Evolutionary conservation across 2,797 vertebrate genomes (phyloP).

Genomic region (Gobio occitaniae): DNA sequence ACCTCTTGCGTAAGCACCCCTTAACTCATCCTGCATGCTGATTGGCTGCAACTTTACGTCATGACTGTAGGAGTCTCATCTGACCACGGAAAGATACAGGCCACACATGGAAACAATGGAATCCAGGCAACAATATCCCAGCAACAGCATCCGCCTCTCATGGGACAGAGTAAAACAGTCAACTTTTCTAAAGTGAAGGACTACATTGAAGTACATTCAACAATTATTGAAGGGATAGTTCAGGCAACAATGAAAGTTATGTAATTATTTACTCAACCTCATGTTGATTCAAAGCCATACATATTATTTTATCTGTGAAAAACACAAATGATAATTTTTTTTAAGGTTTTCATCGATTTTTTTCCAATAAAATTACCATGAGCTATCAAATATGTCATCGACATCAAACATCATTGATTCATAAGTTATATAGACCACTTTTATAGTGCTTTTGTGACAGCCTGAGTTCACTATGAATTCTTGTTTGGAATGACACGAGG

Average conservation of each 20-base stretch:
- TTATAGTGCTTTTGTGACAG: background rate
- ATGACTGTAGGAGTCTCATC: conserved; percentile 33
- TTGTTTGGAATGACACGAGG: background rate
- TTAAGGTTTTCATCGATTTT: background rate
- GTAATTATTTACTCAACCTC: background rate
- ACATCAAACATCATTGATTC: background rate
- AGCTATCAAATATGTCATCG: background rate
- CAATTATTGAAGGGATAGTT: background rate
- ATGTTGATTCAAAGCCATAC: too few species aligned
- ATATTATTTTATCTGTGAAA: background rate
- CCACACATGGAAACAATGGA: conserved; percentile 49
- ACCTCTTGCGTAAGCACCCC: conserved; percentile 31
- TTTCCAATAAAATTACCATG: background rate
- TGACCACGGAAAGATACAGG: conserved; percentile 49
- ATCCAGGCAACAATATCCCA: conserved; percentile 54
- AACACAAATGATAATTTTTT: background rate
- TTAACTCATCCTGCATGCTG: conserved; percentile 18
- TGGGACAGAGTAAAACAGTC: conserved; percentile 6
- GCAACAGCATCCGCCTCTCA: conserved; percentile 45
- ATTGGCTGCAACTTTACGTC: conserved; percentile 43
- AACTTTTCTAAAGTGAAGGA: conserved; percentile 2
- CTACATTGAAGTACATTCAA: background rate
- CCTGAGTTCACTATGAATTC: background rate
- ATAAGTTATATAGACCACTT: background rate
- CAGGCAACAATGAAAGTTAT: background rate